phyloP scores from a whole-genome alignment of 30 jellyfish, hydroid and myxozoan genomes.

The Nemopilema nomurai region DNA sequence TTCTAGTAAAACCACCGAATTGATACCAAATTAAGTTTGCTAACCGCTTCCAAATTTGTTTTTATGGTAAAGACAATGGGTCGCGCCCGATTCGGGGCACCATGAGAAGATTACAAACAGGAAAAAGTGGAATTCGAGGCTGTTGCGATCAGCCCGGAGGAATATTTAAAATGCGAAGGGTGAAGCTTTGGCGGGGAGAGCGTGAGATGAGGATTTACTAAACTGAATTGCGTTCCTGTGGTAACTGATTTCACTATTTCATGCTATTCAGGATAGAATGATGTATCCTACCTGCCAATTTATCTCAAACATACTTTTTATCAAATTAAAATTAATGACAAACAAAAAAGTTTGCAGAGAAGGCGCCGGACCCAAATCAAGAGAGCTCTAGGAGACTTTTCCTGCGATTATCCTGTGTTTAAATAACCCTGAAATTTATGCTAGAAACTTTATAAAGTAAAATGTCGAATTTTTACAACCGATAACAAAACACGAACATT shows the following conservation, averaged over 20 bases:
- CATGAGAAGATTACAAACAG: not conserved
- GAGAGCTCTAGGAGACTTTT: not conserved
- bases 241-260: not conserved
- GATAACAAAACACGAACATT: not conserved
- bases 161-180: not conserved
- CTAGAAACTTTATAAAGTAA: not conserved
- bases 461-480: not conserved
- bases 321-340: slow-evolving; percentile 19
- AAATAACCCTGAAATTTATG: not conserved
- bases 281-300: not conserved
- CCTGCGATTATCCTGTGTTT: not conserved
- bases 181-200: not conserved
- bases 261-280: not conserved
- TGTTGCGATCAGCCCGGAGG: not conserved
- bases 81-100: not conserved
- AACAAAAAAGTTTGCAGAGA: not conserved
- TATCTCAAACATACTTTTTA: not conserved
- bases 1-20: not conserved
- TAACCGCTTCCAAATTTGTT: not conserved
- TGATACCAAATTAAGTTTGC: not conserved
- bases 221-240: not conserved
- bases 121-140: not conserved
- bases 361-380: not conserved
- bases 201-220: not conserved
- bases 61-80: not conserved